A percentile compares a stretch with the other conserved stretches of the same genome.
These are phyloP conservation scores for Diaperis boleti DNA, from an alignment of 2,888 invertebrate genomes.

Conservation along the genomic window DNA sequence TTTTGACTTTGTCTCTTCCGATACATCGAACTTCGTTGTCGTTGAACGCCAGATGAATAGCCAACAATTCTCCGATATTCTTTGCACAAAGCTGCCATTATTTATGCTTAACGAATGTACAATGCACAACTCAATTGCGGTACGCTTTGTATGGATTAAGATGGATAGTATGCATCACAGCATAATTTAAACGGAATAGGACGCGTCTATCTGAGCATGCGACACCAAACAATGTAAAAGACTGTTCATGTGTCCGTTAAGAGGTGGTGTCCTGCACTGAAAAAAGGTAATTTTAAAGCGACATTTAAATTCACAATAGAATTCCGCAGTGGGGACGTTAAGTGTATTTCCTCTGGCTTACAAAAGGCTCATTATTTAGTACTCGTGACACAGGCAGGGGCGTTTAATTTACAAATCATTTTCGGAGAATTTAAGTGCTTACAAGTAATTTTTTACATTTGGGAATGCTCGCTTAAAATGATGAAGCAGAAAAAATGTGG, in stretches of 20 bases:
- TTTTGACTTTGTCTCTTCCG: not conserved
- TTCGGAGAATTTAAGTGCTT: conserved; percentile 9
- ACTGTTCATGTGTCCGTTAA: conserved; percentile 29
- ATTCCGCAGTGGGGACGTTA: conserved; percentile 25
- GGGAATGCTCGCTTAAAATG: no score
- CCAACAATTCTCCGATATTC: conserved; percentile 30
- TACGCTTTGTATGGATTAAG: conserved; percentile 47
- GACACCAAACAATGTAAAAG: conserved; percentile 32
- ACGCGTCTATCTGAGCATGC: conserved; percentile 32
- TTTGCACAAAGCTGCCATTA: conserved; percentile 52
- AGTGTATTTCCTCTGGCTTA: conserved; percentile 16
- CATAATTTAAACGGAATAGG: conserved; percentile 39
- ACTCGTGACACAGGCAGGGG: not conserved
- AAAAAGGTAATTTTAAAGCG: conserved; percentile 24
- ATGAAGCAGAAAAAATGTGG: no score
- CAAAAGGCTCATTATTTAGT: conserved; percentile 18
- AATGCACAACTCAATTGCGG: conserved; percentile 52
- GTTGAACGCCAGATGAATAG: conserved; percentile 32
- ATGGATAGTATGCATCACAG: conserved; percentile 39
- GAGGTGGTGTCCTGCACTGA: conserved; percentile 19
- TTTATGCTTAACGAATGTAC: conserved; percentile 55
- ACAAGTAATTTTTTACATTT: not conserved
- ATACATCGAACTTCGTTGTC: conserved; percentile 25
- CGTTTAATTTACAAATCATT: not conserved
- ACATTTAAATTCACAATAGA: conserved; percentile 37